Conservation (phyloP, 2,113 vertebrate species). For the Talpa occidentalis region DNA sequence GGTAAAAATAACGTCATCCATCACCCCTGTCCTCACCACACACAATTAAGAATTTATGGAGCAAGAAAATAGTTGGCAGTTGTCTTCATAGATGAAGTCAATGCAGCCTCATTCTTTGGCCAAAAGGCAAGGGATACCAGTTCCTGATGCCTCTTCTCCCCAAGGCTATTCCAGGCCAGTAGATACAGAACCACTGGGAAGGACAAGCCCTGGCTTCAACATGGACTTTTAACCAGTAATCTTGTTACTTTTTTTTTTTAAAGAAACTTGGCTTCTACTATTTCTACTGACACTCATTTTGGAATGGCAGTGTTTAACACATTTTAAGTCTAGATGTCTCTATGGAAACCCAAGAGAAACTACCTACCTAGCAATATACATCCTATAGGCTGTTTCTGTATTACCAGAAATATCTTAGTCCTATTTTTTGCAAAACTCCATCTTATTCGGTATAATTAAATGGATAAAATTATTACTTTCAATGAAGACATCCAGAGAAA, state of each 20-base stretch:
- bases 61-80: slow-evolving; percentile 40
- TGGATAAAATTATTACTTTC: slow-evolving; percentile 53
- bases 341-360: slow-evolving; percentile 85
- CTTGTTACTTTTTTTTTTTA: slow-evolving; percentile 36
- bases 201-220: not conserved
- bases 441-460: slow-evolving; percentile 48
- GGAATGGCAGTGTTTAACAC: slow-evolving; percentile 78
- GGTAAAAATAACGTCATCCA: slow-evolving; percentile 48
- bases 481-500: not conserved
- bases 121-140: slow-evolving; percentile 58
- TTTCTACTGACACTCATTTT: slow-evolving; percentile 74
- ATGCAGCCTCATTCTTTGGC: not conserved
- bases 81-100: slow-evolving; percentile 15
- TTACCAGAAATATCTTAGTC: slow-evolving; percentile 77
- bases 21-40: slow-evolving; percentile 40
- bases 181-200: not conserved
- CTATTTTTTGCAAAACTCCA: slow-evolving; percentile 65
- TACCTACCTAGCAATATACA: slow-evolving; percentile 74
- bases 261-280: not conserved
- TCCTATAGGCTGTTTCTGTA: slow-evolving; percentile 71
- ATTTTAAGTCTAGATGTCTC: slow-evolving; percentile 77
- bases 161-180: slow-evolving; percentile 20
- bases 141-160: not conserved
- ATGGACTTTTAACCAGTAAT: slow-evolving; percentile 37
- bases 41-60: slow-evolving; percentile 48